Base-by-base conservation (phyloP, 2,797 vertebrate genomes). In the Periophthalmus magnuspinnatus region DNA sequence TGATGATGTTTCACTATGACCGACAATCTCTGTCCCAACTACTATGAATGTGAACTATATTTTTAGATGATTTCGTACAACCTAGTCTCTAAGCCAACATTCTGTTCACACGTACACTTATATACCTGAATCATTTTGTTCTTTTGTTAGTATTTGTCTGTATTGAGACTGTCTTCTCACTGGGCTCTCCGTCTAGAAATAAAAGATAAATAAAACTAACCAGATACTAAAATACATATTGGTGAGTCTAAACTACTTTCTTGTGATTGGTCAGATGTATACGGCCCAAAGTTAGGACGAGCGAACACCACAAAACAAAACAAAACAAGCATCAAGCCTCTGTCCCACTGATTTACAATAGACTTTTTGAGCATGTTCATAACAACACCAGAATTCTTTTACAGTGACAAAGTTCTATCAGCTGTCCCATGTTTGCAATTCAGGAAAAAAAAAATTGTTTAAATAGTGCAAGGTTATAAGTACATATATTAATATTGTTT, bases 401-500 rank as follows among this genome's bases (percentile, higher is more conserved):
- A 41, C 69, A 7, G 66, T 79, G 84, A 79, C 79, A 84, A 84
- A 77, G 75, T 38, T 75, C 78, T 68, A 78, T 68, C 81, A 69
- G 72, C 70, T 81, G 81, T 70, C 50, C 45, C 79, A 82, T 70
- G 58, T 79, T 79, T 84, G 88, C 83, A 85, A 86, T 70, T 82
- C 74, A 89, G 76, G 70, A 87, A 85, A 32, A 85, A 58, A 65
- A 24, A 81, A 78, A 84, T 76, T 69, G 87, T 89, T 89, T 78
- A 87, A 80, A 76, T 88, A 92, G 91, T 93, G 91, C 91, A 92
- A 92, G 88, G 82, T 88, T 92, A 91, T 85, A 91, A 85, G 88
- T 91, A 91, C 87, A 93, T 91, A 92, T 92, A 90, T 91, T 89
- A 89, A 90, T 90, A 87, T 81, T 84, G 85, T 89, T 92, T 84